phyloP scores from a whole-genome alignment of 2,888 invertebrate species.

The Lissocephala sabroskyi region DNA sequence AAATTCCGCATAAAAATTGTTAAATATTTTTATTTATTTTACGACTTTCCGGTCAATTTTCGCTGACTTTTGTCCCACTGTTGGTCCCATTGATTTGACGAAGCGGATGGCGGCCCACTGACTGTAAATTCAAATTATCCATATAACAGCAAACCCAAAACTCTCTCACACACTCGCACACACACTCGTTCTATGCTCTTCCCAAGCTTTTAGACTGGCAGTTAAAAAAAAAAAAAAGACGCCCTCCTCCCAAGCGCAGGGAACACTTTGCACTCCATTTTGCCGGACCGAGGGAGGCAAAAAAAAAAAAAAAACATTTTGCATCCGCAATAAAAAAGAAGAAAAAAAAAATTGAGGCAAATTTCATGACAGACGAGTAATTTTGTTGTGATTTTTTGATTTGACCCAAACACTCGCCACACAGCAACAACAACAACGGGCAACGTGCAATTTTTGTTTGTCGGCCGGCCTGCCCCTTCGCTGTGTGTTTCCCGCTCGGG shows the following conservation, averaged over 20 bases:
- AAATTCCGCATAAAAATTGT: not conserved
- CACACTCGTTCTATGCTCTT: too few species aligned
- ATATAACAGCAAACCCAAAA: constrained; percentile 21
- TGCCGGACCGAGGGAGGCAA: constrained; percentile 8
- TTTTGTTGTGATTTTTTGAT: constrained; percentile 64
- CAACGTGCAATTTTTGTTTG: constrained; percentile 53
- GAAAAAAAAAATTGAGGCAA: constrained; percentile 44
- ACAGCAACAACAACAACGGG: constrained; percentile 14
- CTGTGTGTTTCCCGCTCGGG: not conserved
- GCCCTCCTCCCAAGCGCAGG: constrained; percentile 41
- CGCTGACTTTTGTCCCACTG: constrained; percentile 13
- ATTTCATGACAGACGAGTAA: constrained; percentile 63
- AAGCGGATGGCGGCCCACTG: constrained; percentile 50
- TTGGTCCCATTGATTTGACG: constrained; percentile 31
- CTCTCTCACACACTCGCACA: too few species aligned
- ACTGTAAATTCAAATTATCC: constrained; percentile 60
- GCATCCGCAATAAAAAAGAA: constrained; percentile 35
- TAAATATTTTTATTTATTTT: not conserved
- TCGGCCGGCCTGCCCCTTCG: constrained; percentile 21
- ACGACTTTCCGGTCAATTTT: not conserved
- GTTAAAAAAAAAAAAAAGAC: constrained; percentile 22
- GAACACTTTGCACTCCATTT: constrained; percentile 47
- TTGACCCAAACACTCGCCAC: constrained; percentile 50
- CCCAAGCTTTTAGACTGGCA: too few species aligned
- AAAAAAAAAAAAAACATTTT: constrained; percentile 42